Base-by-base conservation (phyloP, 2,113 vertebrate species). In the Ceyx cyanopectus region DNA sequence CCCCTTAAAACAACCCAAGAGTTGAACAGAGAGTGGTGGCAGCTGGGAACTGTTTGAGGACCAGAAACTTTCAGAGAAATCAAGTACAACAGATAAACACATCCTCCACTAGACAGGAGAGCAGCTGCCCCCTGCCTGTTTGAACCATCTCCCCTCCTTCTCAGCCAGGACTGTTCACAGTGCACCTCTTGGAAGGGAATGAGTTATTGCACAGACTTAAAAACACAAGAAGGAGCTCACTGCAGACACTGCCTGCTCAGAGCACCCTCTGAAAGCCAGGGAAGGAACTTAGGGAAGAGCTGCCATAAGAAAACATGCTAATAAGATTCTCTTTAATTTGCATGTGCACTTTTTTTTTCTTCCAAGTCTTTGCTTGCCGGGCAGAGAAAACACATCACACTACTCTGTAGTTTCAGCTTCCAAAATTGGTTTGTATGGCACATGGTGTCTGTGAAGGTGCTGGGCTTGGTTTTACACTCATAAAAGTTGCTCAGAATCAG, bases 271-370 rank as follows among this genome's bases (percentile, higher is more conserved):
- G 67, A 50, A 60, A 82, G 67, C 43, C 60, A 93, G 84, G 84
- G 70, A 80, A 81, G 5, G 68, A 89, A 58, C 63, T 65, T 23
- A n/a, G 40, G 32, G 66, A 89, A 92, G 32, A 95, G 78, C 56
- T 91, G 81, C 67, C 43, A 24, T 66, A 85, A 92, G 66, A 45
- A 91, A 85, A 82, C 65, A 43, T 54, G 75, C 76, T 77, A 43
- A 61, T 29, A 85, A 37, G 62, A 70, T 54, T 92, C 81, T 90
- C 89, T 96, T 95, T 95, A 93, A 93, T 96, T 96, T 84, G 82
- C 72, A 78, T 21, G 69, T 93, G 96, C 75, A 74, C 34, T 92
- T 81, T 43, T 58, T 69, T 29, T 17, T 34, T 41, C 50, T 51
- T 51, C 26, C 26, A 26, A 89, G 89, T 87, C 72, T 81, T 80